Evolutionary conservation across 2,888 invertebrate genomes (phyloP).

Genomic region (Parapristionchus giblindavisi): DNA sequence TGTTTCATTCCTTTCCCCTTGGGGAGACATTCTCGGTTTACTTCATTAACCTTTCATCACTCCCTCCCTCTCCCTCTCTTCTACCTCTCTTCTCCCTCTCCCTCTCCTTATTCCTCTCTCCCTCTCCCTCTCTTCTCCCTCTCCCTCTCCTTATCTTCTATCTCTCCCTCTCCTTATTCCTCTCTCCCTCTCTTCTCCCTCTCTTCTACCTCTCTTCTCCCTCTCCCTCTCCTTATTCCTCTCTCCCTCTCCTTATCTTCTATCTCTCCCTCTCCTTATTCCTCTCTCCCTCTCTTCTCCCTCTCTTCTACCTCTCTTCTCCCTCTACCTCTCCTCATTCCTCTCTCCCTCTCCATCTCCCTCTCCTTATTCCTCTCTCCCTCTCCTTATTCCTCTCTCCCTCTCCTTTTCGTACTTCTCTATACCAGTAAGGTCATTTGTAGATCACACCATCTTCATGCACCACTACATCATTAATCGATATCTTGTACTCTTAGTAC

Average conservation of each 20-base stretch:
- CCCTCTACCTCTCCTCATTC: not conserved
- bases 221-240: constrained; percentile 1
- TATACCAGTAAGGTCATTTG: too few relatives aligned
- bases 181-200: not conserved
- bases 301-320: not conserved
- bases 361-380: not conserved
- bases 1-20: too few relatives aligned
- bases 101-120: not conserved
- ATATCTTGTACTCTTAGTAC: too few relatives aligned
- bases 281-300: not conserved
- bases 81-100: not conserved
- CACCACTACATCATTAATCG: too few relatives aligned
- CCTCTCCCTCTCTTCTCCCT: not conserved
- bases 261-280: not conserved
- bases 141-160: not conserved
- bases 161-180: not conserved
- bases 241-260: constrained; percentile 2
- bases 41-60: too few relatives aligned
- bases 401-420: too few relatives aligned
- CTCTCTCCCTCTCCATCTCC: constrained; percentile 2
- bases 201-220: not conserved
- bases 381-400: constrained; percentile 12
- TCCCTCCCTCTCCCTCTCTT: not conserved
- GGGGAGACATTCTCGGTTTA: too few relatives aligned
- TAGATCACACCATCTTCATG: too few relatives aligned